These are phyloP conservation scores for Oenanthe oenanthe DNA, from an alignment of 2,113 vertebrate genomes.

Conservation along the genomic window DNA sequence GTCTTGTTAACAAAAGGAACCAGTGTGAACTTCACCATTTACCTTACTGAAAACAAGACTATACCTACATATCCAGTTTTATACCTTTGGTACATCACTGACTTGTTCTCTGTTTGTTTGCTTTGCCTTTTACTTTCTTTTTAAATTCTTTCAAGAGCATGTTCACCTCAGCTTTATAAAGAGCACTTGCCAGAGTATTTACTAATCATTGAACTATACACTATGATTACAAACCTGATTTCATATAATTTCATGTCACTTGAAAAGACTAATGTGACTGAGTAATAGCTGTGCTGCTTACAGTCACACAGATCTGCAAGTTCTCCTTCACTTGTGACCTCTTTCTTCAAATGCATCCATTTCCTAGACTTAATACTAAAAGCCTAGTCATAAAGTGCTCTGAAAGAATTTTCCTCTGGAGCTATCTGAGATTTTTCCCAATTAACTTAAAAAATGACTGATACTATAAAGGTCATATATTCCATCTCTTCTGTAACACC, in stretches of 20 bases:
- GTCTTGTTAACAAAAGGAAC: background rate
- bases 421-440: constrained; percentile 48
- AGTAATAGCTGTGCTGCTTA: background rate
- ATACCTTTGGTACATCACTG: background rate
- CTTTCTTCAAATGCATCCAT: constrained; percentile 20
- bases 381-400: constrained; percentile 24
- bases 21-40: background rate
- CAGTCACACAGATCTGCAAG: background rate
- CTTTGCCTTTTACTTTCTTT: background rate
- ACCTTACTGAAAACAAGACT: background rate
- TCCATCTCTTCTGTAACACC: background rate
- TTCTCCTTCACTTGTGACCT: constrained; percentile 31
- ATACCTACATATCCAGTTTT: background rate
- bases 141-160: background rate
- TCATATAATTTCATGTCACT: background rate
- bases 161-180: background rate
- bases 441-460: constrained; percentile 56
- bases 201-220: background rate
- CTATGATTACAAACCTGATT: background rate
- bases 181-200: background rate
- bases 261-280: background rate
- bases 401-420: constrained; percentile 35
- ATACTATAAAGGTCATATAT: background rate
- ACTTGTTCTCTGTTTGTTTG: constrained; percentile 4
- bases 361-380: constrained; percentile 19